Percentiles rank a stretch among this genome's conserved stretches.
phyloP scores from a whole-genome alignment of 2,888 invertebrate species.

The Hymenopus coronatus region DNA sequence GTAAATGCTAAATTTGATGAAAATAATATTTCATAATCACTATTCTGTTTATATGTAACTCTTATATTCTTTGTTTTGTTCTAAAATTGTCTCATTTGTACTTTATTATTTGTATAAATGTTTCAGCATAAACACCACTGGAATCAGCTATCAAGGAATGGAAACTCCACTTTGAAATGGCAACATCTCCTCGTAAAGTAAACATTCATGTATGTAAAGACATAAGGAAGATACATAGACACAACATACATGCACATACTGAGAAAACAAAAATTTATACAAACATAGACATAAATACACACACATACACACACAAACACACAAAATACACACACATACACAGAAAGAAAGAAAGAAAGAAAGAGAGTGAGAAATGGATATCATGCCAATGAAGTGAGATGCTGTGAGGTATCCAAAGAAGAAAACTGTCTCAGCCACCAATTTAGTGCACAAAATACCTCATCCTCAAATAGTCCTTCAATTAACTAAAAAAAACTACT shows the following conservation, averaged over 20 bases:
- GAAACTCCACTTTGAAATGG: background rate
- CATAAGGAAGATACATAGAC: background rate
- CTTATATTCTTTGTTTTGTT: background rate
- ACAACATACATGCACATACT: background rate
- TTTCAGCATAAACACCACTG: background rate
- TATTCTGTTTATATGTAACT: background rate
- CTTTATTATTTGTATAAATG: background rate
- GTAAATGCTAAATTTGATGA: too few species aligned
- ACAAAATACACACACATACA: too few species aligned
- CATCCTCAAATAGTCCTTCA: constrained; percentile 14
- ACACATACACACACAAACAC: too few species aligned
- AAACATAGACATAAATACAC: too few species aligned
- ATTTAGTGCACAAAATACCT: constrained; percentile 26
- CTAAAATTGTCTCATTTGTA: background rate
- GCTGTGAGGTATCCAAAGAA: background rate
- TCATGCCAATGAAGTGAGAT: background rate
- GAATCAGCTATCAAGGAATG: background rate
- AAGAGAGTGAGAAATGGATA: background rate
- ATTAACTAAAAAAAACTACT: background rate
- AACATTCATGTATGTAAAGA: background rate
- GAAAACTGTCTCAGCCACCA: background rate
- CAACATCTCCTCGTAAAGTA: background rate
- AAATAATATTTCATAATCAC: too few species aligned
- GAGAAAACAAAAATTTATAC: background rate
- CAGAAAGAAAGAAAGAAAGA: too few species aligned